Base-by-base conservation (phyloP, 2,888 invertebrate genomes). In the Orgyia antiqua region DNA sequence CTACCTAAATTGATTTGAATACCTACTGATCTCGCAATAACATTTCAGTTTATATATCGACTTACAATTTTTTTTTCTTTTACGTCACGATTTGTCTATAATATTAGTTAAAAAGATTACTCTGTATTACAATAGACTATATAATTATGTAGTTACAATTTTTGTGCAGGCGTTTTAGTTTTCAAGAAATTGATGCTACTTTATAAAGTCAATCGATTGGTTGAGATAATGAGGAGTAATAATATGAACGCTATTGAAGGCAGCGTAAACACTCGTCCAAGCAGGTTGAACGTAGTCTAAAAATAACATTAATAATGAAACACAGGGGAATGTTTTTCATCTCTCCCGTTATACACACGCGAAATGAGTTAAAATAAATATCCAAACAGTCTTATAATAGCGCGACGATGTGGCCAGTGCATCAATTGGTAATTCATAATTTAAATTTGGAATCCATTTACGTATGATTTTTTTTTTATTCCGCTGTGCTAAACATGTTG, bases 301-400 rank as follows among this genome's bases (percentile, higher is more conserved):
- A 84, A 80, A 83, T 86, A 86, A 66, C 72, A 65, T 67, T 71
- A 80, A 82, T 80, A 83, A 83, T 83, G 79, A 84, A 83, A 79
- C 78, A 68, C 82, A 75, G 83, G 86, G 75, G 77, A 83, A 80
- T 86, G 86, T 84, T 83, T 83, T 83, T 83, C 83, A 83, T 84
- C 84, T 80, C 79, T 59, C 65, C 67, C 70, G 80, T 79, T 84
- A 77, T 69, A 78, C 73, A 71, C 68, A 73, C 74, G 84, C 86
- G 65, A 84, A 86, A 80, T 80, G 79, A 78, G 84, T 80, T 83
- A 86, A 78, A 83, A 82, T 80, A 86, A 84, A 83, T 75, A 80
- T 65, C 75, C 64, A 82, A 79, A 82, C 76, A 68, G 70, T 75
- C 75, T 84, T 78, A 68, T 78, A 77, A 79, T 83, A 83, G 76